phyloP scores from a whole-genome alignment of 2,797 vertebrate species.

The Varecia variegata region DNA sequence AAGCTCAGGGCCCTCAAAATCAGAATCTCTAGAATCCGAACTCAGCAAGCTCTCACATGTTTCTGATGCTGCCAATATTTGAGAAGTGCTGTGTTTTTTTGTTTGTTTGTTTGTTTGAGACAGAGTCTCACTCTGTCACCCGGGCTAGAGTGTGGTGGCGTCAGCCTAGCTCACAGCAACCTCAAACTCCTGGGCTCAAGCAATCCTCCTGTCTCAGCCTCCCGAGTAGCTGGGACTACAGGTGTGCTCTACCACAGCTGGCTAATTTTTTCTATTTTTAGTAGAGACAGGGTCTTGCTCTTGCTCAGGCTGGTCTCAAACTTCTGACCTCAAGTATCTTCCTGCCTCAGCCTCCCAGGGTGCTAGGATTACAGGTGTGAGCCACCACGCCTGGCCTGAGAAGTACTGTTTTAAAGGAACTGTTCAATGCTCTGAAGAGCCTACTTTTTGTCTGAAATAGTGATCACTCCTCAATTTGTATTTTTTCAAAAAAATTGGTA shows the following conservation, averaged over 20 bases:
- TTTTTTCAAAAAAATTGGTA: not conserved
- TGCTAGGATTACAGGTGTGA: too few species aligned
- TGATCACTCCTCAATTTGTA: not conserved
- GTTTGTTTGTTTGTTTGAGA: not conserved
- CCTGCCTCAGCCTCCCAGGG: too few species aligned
- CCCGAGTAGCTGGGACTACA: too few species aligned
- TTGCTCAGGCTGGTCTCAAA: not conserved
- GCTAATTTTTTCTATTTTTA: too few species aligned
- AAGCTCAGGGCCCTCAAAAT: not conserved
- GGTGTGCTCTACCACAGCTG: too few species aligned
- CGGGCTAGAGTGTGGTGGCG: too few species aligned
- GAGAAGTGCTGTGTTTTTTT: not conserved
- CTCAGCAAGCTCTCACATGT: not conserved
- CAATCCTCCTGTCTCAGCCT: too few species aligned
- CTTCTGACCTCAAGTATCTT: not conserved
- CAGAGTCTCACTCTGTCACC: not conserved
- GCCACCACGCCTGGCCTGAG: not conserved
- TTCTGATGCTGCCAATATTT: not conserved
- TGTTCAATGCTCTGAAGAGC: not conserved
- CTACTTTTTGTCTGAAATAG: not conserved
- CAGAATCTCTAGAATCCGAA: not conserved
- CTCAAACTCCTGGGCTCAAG: too few species aligned
- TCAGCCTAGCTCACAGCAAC: too few species aligned
- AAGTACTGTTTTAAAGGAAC: not conserved
- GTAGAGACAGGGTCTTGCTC: too few species aligned